Evolutionary conservation across 1,140 invertebrate genomes (phyloP).

Genomic region (Drosophila nasuta): DNA sequence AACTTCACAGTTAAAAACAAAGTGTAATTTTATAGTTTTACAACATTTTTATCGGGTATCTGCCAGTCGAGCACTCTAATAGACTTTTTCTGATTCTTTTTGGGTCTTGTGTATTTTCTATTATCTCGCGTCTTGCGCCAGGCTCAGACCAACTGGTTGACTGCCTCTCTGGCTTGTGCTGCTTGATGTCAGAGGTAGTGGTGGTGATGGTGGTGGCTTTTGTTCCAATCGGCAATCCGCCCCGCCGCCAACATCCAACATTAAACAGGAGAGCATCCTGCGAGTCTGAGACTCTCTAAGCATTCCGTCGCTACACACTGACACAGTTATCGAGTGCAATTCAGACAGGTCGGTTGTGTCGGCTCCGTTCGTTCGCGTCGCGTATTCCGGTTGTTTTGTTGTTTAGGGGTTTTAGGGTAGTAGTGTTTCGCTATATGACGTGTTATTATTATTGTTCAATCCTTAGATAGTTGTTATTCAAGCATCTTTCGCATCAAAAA

Average conservation of each 20-base stretch:
- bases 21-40: too few species aligned
- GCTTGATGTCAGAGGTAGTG: constrained; percentile 11
- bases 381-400: constrained; percentile 40
- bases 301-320: constrained; percentile 71
- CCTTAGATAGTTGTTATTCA: constrained; percentile 54
- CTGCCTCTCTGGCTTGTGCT: constrained; percentile 15
- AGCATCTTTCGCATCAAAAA: constrained; percentile 30
- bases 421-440: constrained; percentile 13
- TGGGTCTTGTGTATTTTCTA: constrained; percentile 17
- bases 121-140: constrained; percentile 62
- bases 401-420: constrained; percentile 20
- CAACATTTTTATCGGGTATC: background rate
- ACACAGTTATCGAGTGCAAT: constrained; percentile 85
- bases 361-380: constrained; percentile 48
- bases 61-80: background rate
- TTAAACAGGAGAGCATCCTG: constrained; percentile 52
- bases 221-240: constrained; percentile 23
- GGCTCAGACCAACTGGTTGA: constrained; percentile 13
- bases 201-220: constrained; percentile 36
- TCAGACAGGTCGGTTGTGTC: constrained; percentile 81
- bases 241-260: constrained; percentile 40
- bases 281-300: constrained; percentile 33
- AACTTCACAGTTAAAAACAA: too few species aligned
- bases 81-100: background rate
- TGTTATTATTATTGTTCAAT: constrained; percentile 54